phyloP scores from a whole-genome alignment of 1,140 invertebrate genomes.

The Sycobia sp. region DNA sequence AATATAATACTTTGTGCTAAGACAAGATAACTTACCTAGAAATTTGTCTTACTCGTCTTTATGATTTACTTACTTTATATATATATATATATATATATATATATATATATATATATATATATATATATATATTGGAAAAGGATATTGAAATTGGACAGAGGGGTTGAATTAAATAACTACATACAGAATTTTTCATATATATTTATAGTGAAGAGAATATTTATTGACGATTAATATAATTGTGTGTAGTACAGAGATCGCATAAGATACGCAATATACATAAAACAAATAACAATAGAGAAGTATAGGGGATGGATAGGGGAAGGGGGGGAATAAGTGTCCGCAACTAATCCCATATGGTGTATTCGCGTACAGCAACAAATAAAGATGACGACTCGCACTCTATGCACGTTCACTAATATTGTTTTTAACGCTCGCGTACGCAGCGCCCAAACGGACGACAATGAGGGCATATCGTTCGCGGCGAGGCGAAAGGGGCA shows the following conservation, averaged over 20 bases:
- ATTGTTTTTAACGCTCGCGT: too few species aligned
- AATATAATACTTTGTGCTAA: too few species aligned
- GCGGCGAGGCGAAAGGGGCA: not conserved
- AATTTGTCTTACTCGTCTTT: too few species aligned
- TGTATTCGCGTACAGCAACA: too few species aligned
- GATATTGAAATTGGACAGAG: not conserved
- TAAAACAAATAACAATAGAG: slow-evolving; percentile 28
- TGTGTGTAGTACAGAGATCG: slow-evolving; percentile 35
- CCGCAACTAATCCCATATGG: slow-evolving; percentile 26
- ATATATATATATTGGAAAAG: too few species aligned
- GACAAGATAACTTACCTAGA: too few species aligned
- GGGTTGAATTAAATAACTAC: not conserved
- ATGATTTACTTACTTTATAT: too few species aligned
- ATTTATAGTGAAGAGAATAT: slow-evolving; percentile 34
- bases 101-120: too few species aligned
- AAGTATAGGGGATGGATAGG: too few species aligned
- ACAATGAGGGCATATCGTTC: slow-evolving; percentile 7
- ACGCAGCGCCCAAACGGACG: not conserved
- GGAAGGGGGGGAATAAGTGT: not conserved
- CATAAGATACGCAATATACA: slow-evolving; percentile 27
- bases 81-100: too few species aligned
- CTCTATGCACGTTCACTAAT: slow-evolving; percentile 4
- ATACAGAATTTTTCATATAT: not conserved
- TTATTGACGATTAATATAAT: slow-evolving; percentile 37
- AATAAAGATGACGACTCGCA: slow-evolving; percentile 11